Evolutionary conservation across 2,888 invertebrate genomes (phyloP).

Genomic region (Cantharis rustica): DNA sequence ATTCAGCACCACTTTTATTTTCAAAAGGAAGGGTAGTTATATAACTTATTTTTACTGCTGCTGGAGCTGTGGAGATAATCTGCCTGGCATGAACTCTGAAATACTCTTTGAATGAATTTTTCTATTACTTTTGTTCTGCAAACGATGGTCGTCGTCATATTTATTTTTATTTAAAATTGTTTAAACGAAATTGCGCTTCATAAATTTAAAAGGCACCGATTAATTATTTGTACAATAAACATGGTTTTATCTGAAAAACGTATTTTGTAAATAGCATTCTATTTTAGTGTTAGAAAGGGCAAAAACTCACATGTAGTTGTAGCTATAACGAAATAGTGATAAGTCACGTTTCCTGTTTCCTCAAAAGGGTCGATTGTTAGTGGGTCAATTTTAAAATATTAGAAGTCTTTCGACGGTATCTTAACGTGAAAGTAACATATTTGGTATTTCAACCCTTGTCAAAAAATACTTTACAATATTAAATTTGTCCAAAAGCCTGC

Average conservation of each 20-base stretch:
- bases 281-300: not conserved
- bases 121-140: slow-evolving; percentile 16
- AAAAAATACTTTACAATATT: not conserved
- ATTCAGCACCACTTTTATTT: slow-evolving; percentile 31
- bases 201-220: not conserved
- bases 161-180: slow-evolving; percentile 6
- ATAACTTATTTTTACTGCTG: slow-evolving; percentile 32
- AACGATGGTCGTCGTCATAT: not conserved
- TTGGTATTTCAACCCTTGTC: not conserved
- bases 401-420: not conserved
- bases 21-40: slow-evolving; percentile 27
- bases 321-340: slow-evolving; percentile 10
- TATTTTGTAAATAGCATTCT: not conserved
- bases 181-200: not conserved
- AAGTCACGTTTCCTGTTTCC: slow-evolving; percentile 9
- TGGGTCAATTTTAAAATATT: not conserved
- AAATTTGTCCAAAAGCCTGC: not conserved
- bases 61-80: slow-evolving; percentile 28
- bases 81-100: slow-evolving; percentile 22
- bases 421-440: not conserved
- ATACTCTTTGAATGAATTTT: slow-evolving; percentile 26
- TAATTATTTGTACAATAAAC: not conserved
- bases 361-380: slow-evolving; percentile 5
- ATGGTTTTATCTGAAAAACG: not conserved
- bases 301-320: not conserved